Evolutionary conservation across 2,888 invertebrate species (phyloP), one percentile per base, ranked within the genome.

Genomic region (Penaeus monodon): DNA sequence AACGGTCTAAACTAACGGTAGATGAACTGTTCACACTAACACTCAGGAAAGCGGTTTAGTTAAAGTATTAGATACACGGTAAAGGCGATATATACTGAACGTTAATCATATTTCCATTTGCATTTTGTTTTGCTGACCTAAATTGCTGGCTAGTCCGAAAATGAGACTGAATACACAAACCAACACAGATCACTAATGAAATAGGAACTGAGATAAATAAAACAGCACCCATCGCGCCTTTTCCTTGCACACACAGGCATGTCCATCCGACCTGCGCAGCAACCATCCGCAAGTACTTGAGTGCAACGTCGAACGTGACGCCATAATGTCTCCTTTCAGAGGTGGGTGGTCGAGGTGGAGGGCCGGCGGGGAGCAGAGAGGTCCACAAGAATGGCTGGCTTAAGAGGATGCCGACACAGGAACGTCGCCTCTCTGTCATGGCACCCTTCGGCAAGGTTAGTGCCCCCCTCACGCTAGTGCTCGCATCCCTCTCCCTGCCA

Each of bases 351-450:
- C 22, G 83, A n/a, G 57, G 73, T 12, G 44, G 63, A 33, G 65
- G 73, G 14, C 22, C 63, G 10, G 20, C 68, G 17, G 81, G 77
- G 27, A 74, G 78, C 17, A 63, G 76, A 33, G 89, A 89, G 77
- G 84, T 89, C 7, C 84, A 81, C 81, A 89, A 89, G 74, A 88
- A 88, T 57, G 89, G 89, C n/a, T 89, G 89, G 89, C 86, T 89
- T 44, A 88, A 86, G 77, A 77, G 81, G 73, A 88, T 89, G 81
- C 89, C 89, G 8, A 77, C 66, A 12, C 86, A 88, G 27, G 89
- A 89, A 57, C 74, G 87, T 17, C 74, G 88, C 6, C 86, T 89
- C 70, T 89, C 89, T 24, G 89, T 89, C 84, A 88, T 88, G 85
- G 65, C 89, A 20, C 89, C 89, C 33, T 89, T 89, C 66, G 65